phyloP scores from a whole-genome alignment of 1,140 invertebrate species.

The Zaprionus vittiger region DNA sequence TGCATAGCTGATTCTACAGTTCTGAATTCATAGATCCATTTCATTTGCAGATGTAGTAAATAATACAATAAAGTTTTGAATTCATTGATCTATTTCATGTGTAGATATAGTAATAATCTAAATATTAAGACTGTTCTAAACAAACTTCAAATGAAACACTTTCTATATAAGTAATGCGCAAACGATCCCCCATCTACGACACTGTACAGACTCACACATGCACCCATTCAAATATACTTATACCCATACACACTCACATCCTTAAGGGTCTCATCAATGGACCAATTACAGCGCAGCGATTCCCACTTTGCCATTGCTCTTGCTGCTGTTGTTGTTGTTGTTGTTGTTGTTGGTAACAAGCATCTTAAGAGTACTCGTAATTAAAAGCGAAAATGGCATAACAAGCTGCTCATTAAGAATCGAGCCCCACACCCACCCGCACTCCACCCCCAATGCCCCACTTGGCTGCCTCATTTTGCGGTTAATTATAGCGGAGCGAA shows the following conservation, averaged over 20 bases:
- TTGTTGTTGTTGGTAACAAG: constrained; percentile 71
- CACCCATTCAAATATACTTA: neutral
- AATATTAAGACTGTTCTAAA: neutral
- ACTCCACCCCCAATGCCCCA: constrained; percentile 8
- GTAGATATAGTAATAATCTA: neutral
- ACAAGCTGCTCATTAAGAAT: constrained; percentile 83
- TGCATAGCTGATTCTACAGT: too few species aligned
- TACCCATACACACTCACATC: constrained; percentile 6
- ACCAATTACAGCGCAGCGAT: constrained; percentile 73
- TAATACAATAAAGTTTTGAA: too few species aligned
- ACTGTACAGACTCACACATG: neutral
- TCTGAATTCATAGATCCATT: neutral
- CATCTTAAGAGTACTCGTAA: constrained; percentile 76
- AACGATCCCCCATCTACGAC: neutral
- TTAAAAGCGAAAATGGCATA: constrained; percentile 82
- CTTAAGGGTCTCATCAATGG: constrained; percentile 69
- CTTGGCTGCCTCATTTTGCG: constrained; percentile 55
- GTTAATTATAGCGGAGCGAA: constrained; percentile 81
- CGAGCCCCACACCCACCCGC: neutral
- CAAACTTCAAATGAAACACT: neutral
- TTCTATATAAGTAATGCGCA: neutral
- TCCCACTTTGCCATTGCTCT: neutral
- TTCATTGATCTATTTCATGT: too few species aligned
- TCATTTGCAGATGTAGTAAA: neutral
- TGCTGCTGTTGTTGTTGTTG: constrained; percentile 19